phyloP scores from a whole-genome alignment of 2,113 vertebrate genomes.

The Naja naja region DNA sequence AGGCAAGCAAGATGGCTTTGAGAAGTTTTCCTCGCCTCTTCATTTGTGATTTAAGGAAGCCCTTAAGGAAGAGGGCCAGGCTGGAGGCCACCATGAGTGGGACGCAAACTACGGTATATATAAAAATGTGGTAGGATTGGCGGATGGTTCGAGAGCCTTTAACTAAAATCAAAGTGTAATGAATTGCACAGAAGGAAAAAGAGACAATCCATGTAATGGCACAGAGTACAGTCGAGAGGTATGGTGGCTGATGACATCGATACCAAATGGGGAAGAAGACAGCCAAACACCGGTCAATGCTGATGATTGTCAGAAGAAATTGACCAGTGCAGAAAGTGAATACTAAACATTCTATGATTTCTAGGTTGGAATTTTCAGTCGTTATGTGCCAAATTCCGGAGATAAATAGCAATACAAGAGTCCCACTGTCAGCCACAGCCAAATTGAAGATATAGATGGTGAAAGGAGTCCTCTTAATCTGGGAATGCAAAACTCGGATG shows the following conservation, averaged over 20 bases:
- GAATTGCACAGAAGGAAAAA: background rate
- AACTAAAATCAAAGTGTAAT: background rate
- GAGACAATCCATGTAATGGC: background rate
- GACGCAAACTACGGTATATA: background rate
- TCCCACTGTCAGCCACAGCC: background rate
- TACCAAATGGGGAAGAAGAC: background rate
- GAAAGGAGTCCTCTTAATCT: background rate
- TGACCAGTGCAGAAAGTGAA: background rate
- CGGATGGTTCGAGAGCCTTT: no score
- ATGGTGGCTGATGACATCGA: background rate
- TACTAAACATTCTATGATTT: background rate
- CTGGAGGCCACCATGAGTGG: conserved; percentile 22
- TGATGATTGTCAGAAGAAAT: background rate
- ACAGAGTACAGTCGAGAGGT: background rate
- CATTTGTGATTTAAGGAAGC: background rate
- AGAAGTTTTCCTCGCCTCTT: background rate
- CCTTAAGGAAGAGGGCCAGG: conserved; percentile 11
- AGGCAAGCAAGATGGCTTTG: background rate
- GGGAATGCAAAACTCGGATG: background rate
- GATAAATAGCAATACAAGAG: background rate
- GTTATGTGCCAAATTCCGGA: background rate
- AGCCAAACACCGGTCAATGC: background rate
- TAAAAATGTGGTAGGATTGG: background rate
- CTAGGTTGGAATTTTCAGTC: background rate
- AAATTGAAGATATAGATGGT: background rate